These are phyloP conservation scores for Sinocyclocheilus anshuiensis DNA, from an alignment of 2,113 vertebrate genomes.

Conservation along the genomic window DNA sequence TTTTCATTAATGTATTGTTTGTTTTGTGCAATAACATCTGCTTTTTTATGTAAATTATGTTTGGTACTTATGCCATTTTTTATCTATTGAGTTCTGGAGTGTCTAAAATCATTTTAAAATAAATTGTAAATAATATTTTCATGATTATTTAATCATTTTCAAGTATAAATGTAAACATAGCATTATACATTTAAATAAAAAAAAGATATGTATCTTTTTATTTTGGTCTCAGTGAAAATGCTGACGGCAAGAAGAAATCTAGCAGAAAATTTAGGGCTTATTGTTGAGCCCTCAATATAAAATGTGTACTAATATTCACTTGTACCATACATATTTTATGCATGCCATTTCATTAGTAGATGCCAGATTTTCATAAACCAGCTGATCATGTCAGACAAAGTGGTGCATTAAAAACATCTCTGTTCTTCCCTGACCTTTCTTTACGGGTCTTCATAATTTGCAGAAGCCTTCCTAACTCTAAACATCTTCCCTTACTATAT, in stretches of 20 bases:
- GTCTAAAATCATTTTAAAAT: too few species aligned
- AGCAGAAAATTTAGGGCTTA: neutral
- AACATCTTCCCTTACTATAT: neutral
- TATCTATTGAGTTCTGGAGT: too few species aligned
- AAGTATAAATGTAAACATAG: neutral
- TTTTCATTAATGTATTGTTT: neutral
- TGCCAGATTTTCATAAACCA: neutral
- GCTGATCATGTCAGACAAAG: conserved; percentile 8
- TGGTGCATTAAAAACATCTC: neutral
- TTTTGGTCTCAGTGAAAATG: neutral
- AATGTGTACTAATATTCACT: too few species aligned
- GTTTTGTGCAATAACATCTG: neutral
- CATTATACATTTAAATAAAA: too few species aligned
- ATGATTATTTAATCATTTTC: neutral
- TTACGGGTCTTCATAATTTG: neutral
- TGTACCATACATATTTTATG: neutral
- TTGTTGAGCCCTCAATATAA: neutral
- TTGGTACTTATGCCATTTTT: neutral
- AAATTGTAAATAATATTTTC: neutral
- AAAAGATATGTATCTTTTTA: neutral
- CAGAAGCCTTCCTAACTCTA: neutral
- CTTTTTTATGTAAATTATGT: neutral
- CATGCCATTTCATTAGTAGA: neutral
- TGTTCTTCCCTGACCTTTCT: neutral
- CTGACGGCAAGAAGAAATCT: neutral